phyloP scores from a whole-genome alignment of 2,888 invertebrate genomes.

The Sicus ferrugineus region DNA sequence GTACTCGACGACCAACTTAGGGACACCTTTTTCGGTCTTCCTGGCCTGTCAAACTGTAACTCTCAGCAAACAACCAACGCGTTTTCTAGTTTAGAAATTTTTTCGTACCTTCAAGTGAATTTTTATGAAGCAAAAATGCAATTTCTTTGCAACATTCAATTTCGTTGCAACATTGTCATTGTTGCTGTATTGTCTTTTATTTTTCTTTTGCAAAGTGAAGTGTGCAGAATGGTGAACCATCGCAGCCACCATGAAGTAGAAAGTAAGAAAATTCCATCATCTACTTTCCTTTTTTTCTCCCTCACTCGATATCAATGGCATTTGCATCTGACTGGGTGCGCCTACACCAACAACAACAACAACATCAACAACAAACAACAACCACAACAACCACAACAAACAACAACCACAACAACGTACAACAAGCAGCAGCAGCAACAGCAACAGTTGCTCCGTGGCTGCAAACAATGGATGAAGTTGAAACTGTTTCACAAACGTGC shows the following conservation, averaged over 20 bases:
- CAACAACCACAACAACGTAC: constrained; percentile 21
- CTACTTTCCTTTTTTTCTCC: constrained; percentile 37
- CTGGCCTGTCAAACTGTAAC: constrained; percentile 6
- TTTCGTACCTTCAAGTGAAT: constrained; percentile 21
- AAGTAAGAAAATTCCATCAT: constrained; percentile 29
- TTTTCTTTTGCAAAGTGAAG: constrained; percentile 50
- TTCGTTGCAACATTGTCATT: background rate
- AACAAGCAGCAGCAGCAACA: constrained; percentile 21
- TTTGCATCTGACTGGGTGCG: constrained; percentile 31
- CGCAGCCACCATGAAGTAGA: constrained; percentile 2
- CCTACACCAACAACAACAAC: constrained; percentile 35
- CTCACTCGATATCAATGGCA: constrained; percentile 37
- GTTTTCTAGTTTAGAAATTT: background rate
- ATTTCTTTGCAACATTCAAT: background rate
- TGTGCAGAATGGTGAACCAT: constrained; percentile 26
- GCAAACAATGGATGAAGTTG: constrained; percentile 25
- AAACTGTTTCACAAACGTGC: constrained; percentile 21
- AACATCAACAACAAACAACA: constrained; percentile 19
- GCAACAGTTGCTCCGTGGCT: constrained; percentile 17
- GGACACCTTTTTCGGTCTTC: constrained; percentile 3
- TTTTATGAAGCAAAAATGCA: constrained; percentile 7
- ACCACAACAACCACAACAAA: constrained; percentile 13
- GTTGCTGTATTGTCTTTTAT: constrained; percentile 17
- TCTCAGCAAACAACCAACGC: background rate
- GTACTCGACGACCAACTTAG: background rate